A percentile compares a stretch with the other conserved stretches of the same genome.
phyloP scores from a whole-genome alignment of 1,140 invertebrate species.

The Tetragonula clypearis region DNA sequence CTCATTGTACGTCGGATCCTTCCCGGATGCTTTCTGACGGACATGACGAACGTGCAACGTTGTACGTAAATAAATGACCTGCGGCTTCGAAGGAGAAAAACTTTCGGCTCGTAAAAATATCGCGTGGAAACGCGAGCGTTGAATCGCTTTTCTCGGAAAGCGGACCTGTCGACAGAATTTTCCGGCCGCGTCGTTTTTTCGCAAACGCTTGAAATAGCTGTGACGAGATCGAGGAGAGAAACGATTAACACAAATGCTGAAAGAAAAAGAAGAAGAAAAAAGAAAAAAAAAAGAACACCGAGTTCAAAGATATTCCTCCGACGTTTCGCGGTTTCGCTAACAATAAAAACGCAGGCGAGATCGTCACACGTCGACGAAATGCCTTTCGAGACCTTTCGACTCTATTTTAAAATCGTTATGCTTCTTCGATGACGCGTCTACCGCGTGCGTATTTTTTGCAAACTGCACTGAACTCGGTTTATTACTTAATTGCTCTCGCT shows the following conservation, averaged over 20 bases:
- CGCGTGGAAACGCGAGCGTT: constrained; percentile 2
- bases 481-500: neutral
- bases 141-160: constrained; percentile 10
- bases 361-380: neutral
- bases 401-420: constrained; percentile 17
- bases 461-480: neutral
- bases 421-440: neutral
- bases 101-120: constrained; percentile 44
- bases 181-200: neutral
- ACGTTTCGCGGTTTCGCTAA: neutral
- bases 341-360: neutral
- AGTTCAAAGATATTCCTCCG: neutral
- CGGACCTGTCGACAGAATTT: neutral
- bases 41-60: constrained; percentile 17
- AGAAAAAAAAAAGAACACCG: neutral
- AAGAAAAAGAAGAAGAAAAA: neutral
- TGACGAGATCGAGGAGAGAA: neutral
- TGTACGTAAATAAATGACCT: constrained; percentile 47
- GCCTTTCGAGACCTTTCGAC: neutral
- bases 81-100: constrained; percentile 19
- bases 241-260: neutral
- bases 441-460: neutral
- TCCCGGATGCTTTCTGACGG: neutral
- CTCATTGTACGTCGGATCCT: too few species aligned
- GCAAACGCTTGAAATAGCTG: constrained; percentile 5